Evolutionary conservation across 2,113 vertebrate species (phyloP).

Genomic region (Oreotrochilus melanogaster): DNA sequence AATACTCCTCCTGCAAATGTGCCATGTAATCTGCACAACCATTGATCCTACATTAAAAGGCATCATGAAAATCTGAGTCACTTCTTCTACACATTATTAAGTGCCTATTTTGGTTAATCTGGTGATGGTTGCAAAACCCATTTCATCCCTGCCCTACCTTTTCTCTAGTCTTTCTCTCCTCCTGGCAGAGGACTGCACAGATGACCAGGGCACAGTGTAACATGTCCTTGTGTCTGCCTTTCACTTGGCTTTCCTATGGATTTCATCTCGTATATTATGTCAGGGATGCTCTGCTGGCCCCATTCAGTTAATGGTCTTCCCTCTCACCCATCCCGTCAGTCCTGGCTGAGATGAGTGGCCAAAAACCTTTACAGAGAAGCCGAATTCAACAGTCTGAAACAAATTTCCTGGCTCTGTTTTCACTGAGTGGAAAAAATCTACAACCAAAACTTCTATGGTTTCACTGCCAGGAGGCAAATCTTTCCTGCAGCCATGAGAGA

Average conservation of each 20-base stretch:
- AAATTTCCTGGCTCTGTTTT: background rate
- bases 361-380: background rate
- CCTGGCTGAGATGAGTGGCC: fast-evolving
- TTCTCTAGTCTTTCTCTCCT: background rate
- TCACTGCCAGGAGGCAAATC: background rate
- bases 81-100: background rate
- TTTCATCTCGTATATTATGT: background rate
- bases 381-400: background rate
- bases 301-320: background rate
- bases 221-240: background rate
- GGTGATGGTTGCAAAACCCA: background rate
- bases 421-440: background rate
- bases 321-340: background rate
- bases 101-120: background rate
- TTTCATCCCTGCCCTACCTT: background rate
- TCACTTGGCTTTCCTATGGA: background rate
- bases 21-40: background rate
- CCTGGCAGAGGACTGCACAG: background rate
- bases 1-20: background rate
- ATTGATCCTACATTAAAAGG: slow-evolving; percentile 44
- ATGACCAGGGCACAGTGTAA: background rate
- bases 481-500: background rate
- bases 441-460: background rate
- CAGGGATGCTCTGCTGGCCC: background rate
- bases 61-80: slow-evolving; percentile 34